phyloP scores from a whole-genome alignment of 1,140 invertebrate species.

The Ditylenchus dipsaci region DNA sequence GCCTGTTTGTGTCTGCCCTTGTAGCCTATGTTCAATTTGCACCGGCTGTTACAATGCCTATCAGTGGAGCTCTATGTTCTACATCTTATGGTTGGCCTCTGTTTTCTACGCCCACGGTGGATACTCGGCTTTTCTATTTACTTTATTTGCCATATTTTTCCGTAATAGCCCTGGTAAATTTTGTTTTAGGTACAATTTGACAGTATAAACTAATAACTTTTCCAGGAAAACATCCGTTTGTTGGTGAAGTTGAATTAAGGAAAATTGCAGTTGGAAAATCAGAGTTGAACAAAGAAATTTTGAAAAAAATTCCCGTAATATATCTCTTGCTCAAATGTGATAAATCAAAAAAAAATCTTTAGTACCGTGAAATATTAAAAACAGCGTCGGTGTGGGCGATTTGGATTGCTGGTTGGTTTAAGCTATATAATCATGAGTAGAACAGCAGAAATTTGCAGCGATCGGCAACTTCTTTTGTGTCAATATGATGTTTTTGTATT shows the following conservation, averaged over 20 bases:
- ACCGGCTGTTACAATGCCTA: constrained; percentile 52
- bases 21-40: constrained; percentile 47
- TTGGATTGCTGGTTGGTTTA: constrained; percentile 43
- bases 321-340: no score
- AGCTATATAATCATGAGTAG: neutral
- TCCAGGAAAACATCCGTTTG: constrained; percentile 54
- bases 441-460: neutral
- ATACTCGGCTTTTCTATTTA: constrained; percentile 42
- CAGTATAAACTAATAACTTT: constrained; percentile 17
- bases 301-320: constrained; percentile 39
- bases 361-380: constrained; percentile 39
- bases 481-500: constrained; percentile 56
- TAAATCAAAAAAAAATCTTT: no score
- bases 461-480: constrained; percentile 36
- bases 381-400: constrained; percentile 55
- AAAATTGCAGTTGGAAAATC: constrained; percentile 55
- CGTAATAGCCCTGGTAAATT: constrained; percentile 46
- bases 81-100: constrained; percentile 44
- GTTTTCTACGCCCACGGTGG: constrained; percentile 54
- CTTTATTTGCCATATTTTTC: constrained; percentile 48
- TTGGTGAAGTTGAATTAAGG: constrained; percentile 43
- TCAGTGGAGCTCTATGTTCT: constrained; percentile 45
- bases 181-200: neutral
- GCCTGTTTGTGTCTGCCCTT: constrained; percentile 48
- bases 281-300: constrained; percentile 40